These are phyloP conservation scores for Amphiduros pacificus DNA, from an alignment of 2,888 invertebrate genomes.

Conservation along the genomic window DNA sequence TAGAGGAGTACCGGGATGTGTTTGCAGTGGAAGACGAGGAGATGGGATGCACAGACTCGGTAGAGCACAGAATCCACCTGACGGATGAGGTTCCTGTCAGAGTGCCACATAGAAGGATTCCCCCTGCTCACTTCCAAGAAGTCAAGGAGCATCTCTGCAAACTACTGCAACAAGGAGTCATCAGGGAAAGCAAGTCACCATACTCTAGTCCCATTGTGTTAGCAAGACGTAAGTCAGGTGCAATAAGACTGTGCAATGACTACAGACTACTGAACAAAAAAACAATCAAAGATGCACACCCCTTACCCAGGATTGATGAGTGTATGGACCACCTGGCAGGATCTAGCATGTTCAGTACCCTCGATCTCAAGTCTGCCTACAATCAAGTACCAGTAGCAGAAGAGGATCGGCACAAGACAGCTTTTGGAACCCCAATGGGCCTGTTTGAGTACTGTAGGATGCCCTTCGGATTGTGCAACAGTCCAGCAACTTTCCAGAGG, in stretches of 20 bases:
- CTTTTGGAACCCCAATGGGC: constrained; percentile 11
- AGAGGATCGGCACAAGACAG: constrained; percentile 18
- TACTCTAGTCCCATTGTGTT: background rate
- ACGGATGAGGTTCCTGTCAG: background rate
- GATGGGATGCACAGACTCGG: background rate
- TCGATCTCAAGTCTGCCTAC: constrained; percentile 19
- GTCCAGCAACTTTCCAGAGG: constrained; percentile 7
- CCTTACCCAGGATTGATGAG: constrained; percentile 29
- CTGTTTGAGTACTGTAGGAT: constrained; percentile 16
- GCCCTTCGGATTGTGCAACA: constrained; percentile 18
- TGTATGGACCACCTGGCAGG: constrained; percentile 19
- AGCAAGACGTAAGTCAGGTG: background rate
- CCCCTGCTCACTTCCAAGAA: background rate
- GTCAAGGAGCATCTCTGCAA: background rate
- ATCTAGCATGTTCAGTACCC: background rate
- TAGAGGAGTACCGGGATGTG: background rate
- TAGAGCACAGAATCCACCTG: background rate
- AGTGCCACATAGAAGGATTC: background rate
- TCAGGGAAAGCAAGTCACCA: background rate
- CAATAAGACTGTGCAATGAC: constrained; percentile 26
- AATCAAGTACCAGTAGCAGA: constrained; percentile 12
- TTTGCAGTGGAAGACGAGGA: constrained; percentile 2
- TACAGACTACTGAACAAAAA: constrained; percentile 26
- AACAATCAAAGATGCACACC: constrained; percentile 25
- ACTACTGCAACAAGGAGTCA: background rate